A percentile compares a stretch with the other conserved stretches of the same genome.
phyloP scores from a whole-genome alignment of 2,888 invertebrate genomes.

The Electrophaes corylata region DNA sequence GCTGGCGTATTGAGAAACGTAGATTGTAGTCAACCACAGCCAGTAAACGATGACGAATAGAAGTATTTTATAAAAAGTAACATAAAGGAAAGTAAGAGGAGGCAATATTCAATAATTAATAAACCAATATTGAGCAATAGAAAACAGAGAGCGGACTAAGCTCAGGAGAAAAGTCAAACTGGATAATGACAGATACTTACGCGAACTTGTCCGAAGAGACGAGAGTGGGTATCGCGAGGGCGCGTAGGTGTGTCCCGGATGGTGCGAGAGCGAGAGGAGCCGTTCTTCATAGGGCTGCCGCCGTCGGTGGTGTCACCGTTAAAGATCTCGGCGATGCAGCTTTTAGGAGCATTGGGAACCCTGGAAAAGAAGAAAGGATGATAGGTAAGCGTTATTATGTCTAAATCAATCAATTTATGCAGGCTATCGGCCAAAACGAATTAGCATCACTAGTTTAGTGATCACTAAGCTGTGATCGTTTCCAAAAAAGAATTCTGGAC shows the following conservation, averaged over 20 bases:
- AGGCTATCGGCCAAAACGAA: neutral
- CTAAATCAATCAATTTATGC: neutral
- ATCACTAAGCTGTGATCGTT: no score
- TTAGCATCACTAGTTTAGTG: neutral
- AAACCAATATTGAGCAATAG: no score
- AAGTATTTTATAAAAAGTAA: no score
- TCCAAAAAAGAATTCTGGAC: no score
- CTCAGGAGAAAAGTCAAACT: no score
- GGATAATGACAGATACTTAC: constrained; percentile 8
- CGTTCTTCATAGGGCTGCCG: constrained; percentile 70
- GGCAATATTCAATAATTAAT: no score
- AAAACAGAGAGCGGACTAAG: no score
- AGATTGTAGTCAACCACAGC: neutral
- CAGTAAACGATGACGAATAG: no score
- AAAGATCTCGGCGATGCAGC: constrained; percentile 85
- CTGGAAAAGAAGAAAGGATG: constrained; percentile 60
- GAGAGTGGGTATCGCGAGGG: constrained; percentile 85
- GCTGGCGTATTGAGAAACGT: neutral
- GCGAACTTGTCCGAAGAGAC: constrained; percentile 82
- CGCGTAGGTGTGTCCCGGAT: constrained; percentile 84
- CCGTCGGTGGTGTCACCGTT: constrained; percentile 67
- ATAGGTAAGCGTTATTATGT: neutral
- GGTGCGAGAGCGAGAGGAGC: constrained; percentile 66
- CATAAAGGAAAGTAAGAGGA: no score
- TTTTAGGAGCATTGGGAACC: constrained; percentile 86